Evolutionary conservation across 1,140 invertebrate species (phyloP), one percentile per base, ranked within the genome.

Genomic region (Eufriesea mexicana): DNA sequence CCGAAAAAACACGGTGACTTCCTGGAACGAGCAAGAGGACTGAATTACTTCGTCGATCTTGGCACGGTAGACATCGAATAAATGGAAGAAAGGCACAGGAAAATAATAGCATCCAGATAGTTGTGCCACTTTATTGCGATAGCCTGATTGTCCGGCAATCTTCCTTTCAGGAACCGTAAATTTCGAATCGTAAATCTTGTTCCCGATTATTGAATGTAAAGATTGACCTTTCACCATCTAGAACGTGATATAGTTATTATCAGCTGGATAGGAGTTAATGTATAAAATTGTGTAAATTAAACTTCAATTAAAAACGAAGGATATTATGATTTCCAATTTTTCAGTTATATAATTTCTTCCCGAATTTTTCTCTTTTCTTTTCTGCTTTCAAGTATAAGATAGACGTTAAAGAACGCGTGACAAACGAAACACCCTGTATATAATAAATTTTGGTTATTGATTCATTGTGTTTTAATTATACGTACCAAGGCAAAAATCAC

Each of bases 61-160:
- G 64, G 55, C 59, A 35, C 47, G 47, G 71, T 74, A 45, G 55
- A 70, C 20, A 77, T 55, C 0, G 47, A 25, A 64, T 85, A 73
- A 86, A 81, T 59, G 70, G 54, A 57, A 25, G 35, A 18, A 61
- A 28, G 35, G 23, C 70, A 42, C 54, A 42, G 23, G 72, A 73
- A 81, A 90, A 76, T 84, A 86, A 88, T 86, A 79, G 61, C 68
- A 81, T 82, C 84, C 55, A 59, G 81, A 72, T 77, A 75, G 66
- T 64, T 20, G 64, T 84, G 70, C 42, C 75, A 84, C 67, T 89
- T 88, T 89, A 90, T 91, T 82, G 83, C 77, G 47, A 59, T 23
- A 57, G 7, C 23, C 25, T 85, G 57, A 79, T 80, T 49, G 67
- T 76, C 51, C 35, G 25, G 18, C 45, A 23, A 85, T 16, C 64